Evolutionary conservation across 2,113 vertebrate species (phyloP).

Genomic region (Grus americana): DNA sequence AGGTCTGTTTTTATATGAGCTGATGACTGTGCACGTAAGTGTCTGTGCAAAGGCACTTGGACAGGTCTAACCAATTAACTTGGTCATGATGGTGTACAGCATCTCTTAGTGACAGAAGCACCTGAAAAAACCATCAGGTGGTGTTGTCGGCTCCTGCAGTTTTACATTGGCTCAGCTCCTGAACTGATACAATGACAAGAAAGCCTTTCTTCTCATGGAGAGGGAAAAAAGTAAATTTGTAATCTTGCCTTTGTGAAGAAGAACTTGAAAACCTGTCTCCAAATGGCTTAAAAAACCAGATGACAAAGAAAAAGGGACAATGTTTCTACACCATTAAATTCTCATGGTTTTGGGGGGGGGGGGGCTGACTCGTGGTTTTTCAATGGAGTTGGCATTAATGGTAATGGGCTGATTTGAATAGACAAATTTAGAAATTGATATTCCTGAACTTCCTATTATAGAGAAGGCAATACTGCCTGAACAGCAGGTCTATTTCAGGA

Average conservation of each 20-base stretch:
- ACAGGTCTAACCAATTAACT: slow-evolving; percentile 59
- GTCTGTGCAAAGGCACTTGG: slow-evolving; percentile 11
- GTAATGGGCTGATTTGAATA: slow-evolving; percentile 60
- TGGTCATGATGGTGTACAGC: slow-evolving; percentile 25
- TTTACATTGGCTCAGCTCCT: slow-evolving; percentile 38
- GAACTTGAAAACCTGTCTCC: slow-evolving; percentile 8
- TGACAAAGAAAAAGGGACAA: slow-evolving; percentile 35
- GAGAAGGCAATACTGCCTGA: slow-evolving; percentile 61
- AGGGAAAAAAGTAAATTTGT: not conserved
- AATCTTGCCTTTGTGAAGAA: not conserved
- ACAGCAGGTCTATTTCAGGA: slow-evolving; percentile 70
- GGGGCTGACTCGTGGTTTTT: slow-evolving; percentile 28
- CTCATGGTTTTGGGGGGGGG: not conserved
- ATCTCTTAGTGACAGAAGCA: slow-evolving; percentile 33
- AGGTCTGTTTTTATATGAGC: slow-evolving; percentile 10
- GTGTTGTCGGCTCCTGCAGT: slow-evolving; percentile 43
- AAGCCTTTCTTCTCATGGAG: not conserved
- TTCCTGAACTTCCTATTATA: slow-evolving; percentile 67
- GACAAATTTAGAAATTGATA: slow-evolving; percentile 69
- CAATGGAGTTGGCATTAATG: slow-evolving; percentile 51
- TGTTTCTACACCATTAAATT: slow-evolving; percentile 59
- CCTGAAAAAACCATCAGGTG: slow-evolving; percentile 25
- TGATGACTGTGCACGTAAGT: slow-evolving; percentile 27
- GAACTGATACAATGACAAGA: not conserved
- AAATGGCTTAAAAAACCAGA: slow-evolving; percentile 43